Conservation (phyloP, 1,140 invertebrate species). For the Amyelois transitella region DNA sequence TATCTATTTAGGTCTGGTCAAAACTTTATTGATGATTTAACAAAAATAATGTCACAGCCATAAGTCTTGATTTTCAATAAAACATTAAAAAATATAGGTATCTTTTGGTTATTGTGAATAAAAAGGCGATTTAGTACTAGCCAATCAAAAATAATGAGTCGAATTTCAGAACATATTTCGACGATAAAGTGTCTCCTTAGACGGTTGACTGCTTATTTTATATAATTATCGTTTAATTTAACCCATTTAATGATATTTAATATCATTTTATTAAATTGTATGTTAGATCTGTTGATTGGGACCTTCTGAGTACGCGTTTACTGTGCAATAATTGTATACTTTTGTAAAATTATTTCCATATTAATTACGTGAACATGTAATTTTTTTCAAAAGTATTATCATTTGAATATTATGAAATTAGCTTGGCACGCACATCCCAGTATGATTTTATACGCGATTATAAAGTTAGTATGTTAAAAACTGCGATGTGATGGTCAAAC, state of each 20-base stretch:
- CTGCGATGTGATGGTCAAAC: not conserved
- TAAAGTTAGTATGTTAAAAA: not conserved
- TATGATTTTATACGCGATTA: not conserved
- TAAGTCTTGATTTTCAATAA: no score
- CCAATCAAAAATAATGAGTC: no score
- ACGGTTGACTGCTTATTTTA: slow-evolving; percentile 11
- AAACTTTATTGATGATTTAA: no score
- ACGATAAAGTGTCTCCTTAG: not conserved
- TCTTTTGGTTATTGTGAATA: no score
- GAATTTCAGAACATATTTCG: no score
- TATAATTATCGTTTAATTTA: slow-evolving; percentile 9
- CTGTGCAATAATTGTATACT: slow-evolving; percentile 25
- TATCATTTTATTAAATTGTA: slow-evolving; percentile 48
- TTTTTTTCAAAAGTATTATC: slow-evolving; percentile 8
- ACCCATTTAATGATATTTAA: slow-evolving; percentile 54
- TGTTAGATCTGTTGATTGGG: slow-evolving; percentile 35
- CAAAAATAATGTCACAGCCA: no score
- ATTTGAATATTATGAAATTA: slow-evolving; percentile 4
- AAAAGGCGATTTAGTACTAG: no score
- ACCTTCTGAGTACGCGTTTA: no score
- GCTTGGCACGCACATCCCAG: not conserved
- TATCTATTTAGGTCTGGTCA: no score
- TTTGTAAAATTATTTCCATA: slow-evolving; percentile 48
- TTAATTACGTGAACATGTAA: slow-evolving; percentile 3
- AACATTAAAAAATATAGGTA: no score